phyloP scores from a whole-genome alignment of 2,113 vertebrate species.

The Tauraco erythrolophus region DNA sequence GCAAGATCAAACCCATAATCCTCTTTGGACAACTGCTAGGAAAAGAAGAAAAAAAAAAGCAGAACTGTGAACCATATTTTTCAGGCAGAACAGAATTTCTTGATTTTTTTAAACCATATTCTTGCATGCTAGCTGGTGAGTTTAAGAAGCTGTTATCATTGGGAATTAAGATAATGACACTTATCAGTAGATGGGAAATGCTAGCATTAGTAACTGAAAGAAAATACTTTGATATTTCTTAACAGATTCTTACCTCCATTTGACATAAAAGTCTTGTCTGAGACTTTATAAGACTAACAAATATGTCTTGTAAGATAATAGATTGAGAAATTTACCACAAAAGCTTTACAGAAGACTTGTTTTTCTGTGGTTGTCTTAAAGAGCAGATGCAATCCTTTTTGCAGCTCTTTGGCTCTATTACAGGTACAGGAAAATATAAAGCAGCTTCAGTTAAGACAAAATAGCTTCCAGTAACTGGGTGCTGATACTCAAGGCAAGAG shows the following conservation, averaged over 20 bases:
- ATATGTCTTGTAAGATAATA: neutral
- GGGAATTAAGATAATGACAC: constrained; percentile 20
- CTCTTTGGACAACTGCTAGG: constrained; percentile 48
- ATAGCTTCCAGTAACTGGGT: neutral
- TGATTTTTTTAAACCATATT: neutral
- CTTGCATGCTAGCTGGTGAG: constrained; percentile 1
- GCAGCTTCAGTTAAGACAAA: neutral
- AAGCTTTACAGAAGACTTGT: neutral
- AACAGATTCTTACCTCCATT: constrained; percentile 30
- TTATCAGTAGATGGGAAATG: constrained; percentile 17
- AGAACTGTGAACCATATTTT: neutral
- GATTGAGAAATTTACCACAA: neutral
- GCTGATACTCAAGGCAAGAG: neutral
- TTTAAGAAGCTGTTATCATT: constrained; percentile 34
- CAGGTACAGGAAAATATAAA: neutral
- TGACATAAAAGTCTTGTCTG: constrained; percentile 43
- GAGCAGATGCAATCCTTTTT: neutral
- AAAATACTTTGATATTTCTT: constrained; percentile 60
- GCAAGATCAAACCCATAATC: constrained; percentile 53
- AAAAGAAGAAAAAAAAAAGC: neutral
- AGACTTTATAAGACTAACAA: constrained; percentile 30
- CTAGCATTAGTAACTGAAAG: constrained; percentile 23
- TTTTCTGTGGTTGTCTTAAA: neutral
- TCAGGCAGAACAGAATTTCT: constrained; percentile 12
- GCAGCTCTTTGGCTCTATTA: neutral